phyloP scores from a whole-genome alignment of 2,113 vertebrate genomes.

The Axis porcinus region DNA sequence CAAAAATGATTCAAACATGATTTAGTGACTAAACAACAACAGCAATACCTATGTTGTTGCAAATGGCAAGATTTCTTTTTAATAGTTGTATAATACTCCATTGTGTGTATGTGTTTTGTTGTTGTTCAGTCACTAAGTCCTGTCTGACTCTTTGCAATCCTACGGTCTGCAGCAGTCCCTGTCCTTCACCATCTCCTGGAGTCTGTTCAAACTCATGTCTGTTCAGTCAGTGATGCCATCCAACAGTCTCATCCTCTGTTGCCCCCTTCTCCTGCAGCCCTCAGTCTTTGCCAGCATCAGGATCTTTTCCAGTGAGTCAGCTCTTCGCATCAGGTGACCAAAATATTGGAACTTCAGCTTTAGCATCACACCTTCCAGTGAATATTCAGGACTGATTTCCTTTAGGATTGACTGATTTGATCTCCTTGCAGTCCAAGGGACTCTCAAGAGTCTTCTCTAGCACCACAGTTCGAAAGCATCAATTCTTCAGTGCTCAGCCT shows the following conservation, averaged over 20 bases:
- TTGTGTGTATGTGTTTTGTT: neutral
- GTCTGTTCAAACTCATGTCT: neutral
- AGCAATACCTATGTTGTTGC: neutral
- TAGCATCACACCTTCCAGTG: neutral
- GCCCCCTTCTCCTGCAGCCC: neutral
- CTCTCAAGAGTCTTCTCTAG: neutral
- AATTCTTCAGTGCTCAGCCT: neutral
- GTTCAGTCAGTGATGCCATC: neutral
- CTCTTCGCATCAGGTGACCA: neutral
- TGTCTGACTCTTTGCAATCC: neutral
- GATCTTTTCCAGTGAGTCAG: neutral
- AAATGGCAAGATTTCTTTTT: neutral
- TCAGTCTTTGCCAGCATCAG: neutral
- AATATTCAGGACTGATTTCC: neutral
- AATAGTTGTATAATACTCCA: neutral
- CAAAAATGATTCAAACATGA: neutral
- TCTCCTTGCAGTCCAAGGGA: neutral
- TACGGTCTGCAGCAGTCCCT: neutral
- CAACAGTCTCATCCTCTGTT: neutral
- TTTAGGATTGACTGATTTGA: neutral
- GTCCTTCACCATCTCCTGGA: neutral
- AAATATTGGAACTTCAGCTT: neutral
- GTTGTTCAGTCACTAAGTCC: neutral
- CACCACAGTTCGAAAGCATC: neutral
- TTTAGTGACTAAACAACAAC: neutral